Evolutionary conservation across 2,888 invertebrate genomes (phyloP).

Genomic region (Cheilosia grossa): DNA sequence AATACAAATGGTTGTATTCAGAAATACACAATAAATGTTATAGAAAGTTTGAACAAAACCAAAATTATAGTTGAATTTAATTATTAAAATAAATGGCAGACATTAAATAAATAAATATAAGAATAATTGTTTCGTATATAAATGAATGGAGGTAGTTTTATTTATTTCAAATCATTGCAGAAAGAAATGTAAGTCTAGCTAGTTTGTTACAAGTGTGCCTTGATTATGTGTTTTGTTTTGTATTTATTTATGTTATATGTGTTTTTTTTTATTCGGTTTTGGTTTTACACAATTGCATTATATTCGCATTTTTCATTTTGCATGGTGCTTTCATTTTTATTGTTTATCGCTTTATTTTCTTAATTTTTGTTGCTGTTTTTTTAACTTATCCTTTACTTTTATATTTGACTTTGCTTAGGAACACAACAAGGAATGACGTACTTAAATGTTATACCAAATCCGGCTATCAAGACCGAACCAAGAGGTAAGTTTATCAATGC

Average conservation of each 20-base stretch:
- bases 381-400: constrained; percentile 7
- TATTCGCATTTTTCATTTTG: constrained; percentile 40
- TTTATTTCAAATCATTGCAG: constrained; percentile 34
- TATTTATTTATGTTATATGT: constrained; percentile 1
- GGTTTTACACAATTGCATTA: background rate
- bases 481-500: constrained; percentile 78
- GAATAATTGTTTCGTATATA: constrained; percentile 46
- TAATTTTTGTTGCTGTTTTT: constrained; percentile 2
- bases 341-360: background rate
- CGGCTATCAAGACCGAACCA: constrained; percentile 82
- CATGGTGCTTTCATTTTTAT: constrained; percentile 44
- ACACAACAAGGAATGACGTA: constrained; percentile 76
- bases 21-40: constrained; percentile 56
- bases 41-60: constrained; percentile 23
- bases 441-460: constrained; percentile 80
- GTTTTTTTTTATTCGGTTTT: constrained; percentile 12
- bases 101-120: constrained; percentile 44
- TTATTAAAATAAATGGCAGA: constrained; percentile 53
- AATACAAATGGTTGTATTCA: constrained; percentile 64
- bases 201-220: constrained; percentile 25
- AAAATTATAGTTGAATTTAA: constrained; percentile 48
- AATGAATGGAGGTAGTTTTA: constrained; percentile 33
- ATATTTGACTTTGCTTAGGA: constrained; percentile 45
- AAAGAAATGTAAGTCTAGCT: constrained; percentile 39
- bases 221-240: background rate